Conservation (phyloP, 2,113 vertebrate species). For the Paratilapia polleni region DNA sequence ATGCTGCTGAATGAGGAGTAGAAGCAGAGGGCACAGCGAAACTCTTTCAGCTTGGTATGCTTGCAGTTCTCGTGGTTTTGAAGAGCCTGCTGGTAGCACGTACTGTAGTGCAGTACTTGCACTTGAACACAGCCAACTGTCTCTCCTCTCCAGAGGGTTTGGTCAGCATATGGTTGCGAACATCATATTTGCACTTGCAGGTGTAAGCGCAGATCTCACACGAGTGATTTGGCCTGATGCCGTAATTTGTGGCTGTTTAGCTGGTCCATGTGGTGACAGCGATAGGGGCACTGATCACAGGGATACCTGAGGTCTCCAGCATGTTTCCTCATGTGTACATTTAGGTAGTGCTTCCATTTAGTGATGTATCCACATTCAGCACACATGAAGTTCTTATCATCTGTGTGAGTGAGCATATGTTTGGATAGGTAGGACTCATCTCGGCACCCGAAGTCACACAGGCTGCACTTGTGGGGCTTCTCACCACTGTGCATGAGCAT, state of each 20-base stretch:
- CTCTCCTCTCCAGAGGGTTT: slow-evolving; percentile 83
- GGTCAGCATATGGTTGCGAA: slow-evolving; percentile 91
- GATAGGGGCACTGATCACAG: slow-evolving; percentile 93
- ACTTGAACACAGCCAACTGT: slow-evolving; percentile 82
- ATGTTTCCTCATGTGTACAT: slow-evolving; percentile 98
- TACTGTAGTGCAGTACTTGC: slow-evolving; percentile 93
- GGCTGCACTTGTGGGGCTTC: slow-evolving; percentile 94
- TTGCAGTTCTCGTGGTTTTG: slow-evolving; percentile 97
- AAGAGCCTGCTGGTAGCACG: slow-evolving; percentile 90
- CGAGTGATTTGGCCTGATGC: slow-evolving; percentile 92
- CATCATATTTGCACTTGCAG: slow-evolving; percentile 95
- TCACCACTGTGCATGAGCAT: slow-evolving; percentile 94
- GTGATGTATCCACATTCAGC: slow-evolving; percentile 96
- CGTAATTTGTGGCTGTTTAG: slow-evolving; percentile 97
- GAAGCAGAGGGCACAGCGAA: slow-evolving; percentile 88
- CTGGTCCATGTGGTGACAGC: slow-evolving; percentile 94
- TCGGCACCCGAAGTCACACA: slow-evolving; percentile 93
- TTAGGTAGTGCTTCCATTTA: slow-evolving; percentile 98
- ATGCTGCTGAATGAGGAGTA: slow-evolving; percentile 94
- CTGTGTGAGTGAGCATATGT: slow-evolving; percentile 95
- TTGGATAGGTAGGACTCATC: slow-evolving; percentile 97
- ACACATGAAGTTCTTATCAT: slow-evolving; percentile 96
- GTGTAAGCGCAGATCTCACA: slow-evolving; percentile 95
- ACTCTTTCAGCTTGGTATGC: slow-evolving; percentile 91
- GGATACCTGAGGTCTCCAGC: slow-evolving; percentile 95